A percentile compares a stretch with the other conserved stretches of the same genome.
Conservation (phyloP, 35 echinoderm and acorn worm species). For the Heliocidaris tuberculata region DNA sequence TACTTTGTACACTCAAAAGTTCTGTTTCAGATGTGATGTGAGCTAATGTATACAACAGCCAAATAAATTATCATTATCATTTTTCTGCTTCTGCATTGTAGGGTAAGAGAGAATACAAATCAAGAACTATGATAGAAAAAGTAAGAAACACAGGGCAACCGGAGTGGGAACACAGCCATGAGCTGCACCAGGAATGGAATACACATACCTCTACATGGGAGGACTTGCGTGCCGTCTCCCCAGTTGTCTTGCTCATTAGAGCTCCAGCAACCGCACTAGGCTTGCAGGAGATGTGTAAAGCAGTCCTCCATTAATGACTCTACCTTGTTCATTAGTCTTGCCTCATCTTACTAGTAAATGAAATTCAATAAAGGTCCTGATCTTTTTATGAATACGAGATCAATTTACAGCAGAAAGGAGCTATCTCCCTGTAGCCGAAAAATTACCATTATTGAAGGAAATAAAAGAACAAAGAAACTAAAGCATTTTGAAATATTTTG, state of each 20-base stretch:
- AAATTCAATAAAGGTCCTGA: not conserved
- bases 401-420: not conserved
- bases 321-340: slow-evolving; percentile 20
- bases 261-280: not conserved
- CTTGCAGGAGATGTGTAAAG: slow-evolving; percentile 12
- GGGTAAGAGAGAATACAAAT: not conserved
- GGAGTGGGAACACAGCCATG: not conserved
- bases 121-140: not conserved
- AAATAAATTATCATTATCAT: no score
- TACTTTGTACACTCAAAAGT: no score
- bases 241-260: slow-evolving; percentile 38
- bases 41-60: no score
- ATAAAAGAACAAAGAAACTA: no score
- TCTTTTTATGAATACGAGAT: not conserved
- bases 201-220: not conserved
- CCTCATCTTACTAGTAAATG: slow-evolving; percentile 8
- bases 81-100: not conserved
- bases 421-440: not conserved
- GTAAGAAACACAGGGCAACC: not conserved
- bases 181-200: not conserved
- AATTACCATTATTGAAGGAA: not conserved
- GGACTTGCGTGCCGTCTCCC: slow-evolving; percentile 6
- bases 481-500: no score
- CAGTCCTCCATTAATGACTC: slow-evolving; percentile 22
- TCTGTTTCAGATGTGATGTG: no score